Conservation (phyloP, 2,888 invertebrate genomes). For the Uropetala carovei region DNA sequence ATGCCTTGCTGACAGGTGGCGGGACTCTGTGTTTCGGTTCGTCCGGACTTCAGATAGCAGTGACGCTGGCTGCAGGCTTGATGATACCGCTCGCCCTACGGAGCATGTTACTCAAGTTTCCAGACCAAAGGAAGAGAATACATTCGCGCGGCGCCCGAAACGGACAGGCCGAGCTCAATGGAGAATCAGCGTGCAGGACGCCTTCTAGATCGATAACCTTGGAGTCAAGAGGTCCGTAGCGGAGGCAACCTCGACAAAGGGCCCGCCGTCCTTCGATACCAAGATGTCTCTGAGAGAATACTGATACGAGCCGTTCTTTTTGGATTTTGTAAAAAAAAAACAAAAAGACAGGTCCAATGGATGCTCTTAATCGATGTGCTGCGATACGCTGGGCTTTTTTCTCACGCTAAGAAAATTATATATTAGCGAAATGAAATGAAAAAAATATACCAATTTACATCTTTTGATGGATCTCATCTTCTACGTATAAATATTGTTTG, state of each 20-base stretch:
- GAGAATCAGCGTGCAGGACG: not conserved
- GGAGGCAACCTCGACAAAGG: not conserved
- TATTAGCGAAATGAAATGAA: not conserved
- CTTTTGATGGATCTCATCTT: not conserved
- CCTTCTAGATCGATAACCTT: not conserved
- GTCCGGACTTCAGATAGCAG: not conserved
- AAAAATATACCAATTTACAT: not conserved
- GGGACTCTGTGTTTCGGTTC: not conserved
- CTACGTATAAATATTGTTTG: constrained; percentile 3
- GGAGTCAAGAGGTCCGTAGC: constrained; percentile 16
- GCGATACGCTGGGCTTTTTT: not conserved
- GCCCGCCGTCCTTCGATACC: not conserved
- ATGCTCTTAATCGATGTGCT: not conserved
- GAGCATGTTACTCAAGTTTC: not conserved
- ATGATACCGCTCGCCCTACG: not conserved
- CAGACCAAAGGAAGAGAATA: not conserved
- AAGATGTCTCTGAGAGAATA: not conserved
- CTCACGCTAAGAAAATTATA: not conserved
- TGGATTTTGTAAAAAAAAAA: not conserved
- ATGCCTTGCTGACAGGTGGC: not conserved
- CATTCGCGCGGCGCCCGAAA: not conserved
- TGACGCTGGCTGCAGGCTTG: not conserved
- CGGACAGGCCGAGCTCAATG: not conserved
- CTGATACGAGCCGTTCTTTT: not conserved
- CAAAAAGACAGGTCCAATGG: not conserved